Percentiles rank a stretch among this genome's conserved stretches.
Evolutionary conservation across 1,140 invertebrate species (phyloP).

Genomic region (Heterodera schachtii): DNA sequence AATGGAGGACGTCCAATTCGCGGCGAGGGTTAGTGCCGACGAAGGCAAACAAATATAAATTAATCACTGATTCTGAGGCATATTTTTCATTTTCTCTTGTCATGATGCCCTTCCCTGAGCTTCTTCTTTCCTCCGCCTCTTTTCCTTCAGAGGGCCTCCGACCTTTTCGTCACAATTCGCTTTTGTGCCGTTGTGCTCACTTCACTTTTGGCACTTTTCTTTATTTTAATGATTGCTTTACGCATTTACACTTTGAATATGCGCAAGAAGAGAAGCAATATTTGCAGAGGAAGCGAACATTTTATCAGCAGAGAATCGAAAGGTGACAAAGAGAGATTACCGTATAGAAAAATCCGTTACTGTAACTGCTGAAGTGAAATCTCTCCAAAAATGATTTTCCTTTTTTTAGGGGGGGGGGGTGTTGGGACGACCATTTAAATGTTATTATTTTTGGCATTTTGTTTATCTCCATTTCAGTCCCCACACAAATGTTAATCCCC

Average conservation of each 20-base stretch:
- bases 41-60: not conserved
- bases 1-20: slow-evolving; percentile 64
- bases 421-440: too few relatives aligned
- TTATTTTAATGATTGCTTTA: not conserved
- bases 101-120: not conserved
- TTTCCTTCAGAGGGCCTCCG: slow-evolving; percentile 3
- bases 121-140: not conserved
- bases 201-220: slow-evolving; percentile 4
- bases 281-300: slow-evolving; percentile 31
- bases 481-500: too few relatives aligned
- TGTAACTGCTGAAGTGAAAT: too few relatives aligned
- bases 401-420: too few relatives aligned
- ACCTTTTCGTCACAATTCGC: not conserved
- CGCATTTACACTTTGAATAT: slow-evolving; percentile 10
- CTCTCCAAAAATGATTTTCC: too few relatives aligned
- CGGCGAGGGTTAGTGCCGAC: slow-evolving; percentile 51
- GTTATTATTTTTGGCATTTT: too few relatives aligned
- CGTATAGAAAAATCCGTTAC: not conserved
- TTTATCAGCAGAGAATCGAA: slow-evolving; percentile 5
- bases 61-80: not conserved
- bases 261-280: not conserved
- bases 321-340: too few relatives aligned
- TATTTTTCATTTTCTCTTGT: not conserved
- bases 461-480: too few relatives aligned
- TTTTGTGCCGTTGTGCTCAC: slow-evolving; percentile 4